phyloP scores from a whole-genome alignment of 2,113 vertebrate genomes.

The Sus scrofa region DNA sequence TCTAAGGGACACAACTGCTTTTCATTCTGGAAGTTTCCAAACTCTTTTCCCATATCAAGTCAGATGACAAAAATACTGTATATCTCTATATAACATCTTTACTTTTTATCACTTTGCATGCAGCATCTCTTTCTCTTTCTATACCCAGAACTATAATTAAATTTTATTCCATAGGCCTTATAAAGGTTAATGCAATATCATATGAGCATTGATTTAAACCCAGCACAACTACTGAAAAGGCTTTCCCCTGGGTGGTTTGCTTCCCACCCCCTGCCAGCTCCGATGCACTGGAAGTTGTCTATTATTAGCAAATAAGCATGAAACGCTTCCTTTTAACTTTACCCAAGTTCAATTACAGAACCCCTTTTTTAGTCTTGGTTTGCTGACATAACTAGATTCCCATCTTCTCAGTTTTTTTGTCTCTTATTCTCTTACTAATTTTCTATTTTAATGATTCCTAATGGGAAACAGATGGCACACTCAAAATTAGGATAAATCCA shows the following conservation, averaged over 20 bases:
- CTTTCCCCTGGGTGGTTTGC: not conserved
- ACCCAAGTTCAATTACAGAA: slow-evolving; percentile 34
- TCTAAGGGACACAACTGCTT: not conserved
- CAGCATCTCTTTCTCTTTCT: not conserved
- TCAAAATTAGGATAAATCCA: slow-evolving; percentile 58
- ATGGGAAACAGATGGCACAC: slow-evolving; percentile 65
- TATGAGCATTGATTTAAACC: not conserved
- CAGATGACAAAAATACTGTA: not conserved
- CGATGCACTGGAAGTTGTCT: not conserved
- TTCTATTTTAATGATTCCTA: slow-evolving; percentile 61
- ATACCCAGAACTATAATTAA: slow-evolving; percentile 19
- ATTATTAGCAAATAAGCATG: slow-evolving; percentile 59
- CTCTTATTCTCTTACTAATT: slow-evolving; percentile 53
- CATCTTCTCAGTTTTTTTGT: slow-evolving; percentile 48
- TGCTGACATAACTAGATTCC: slow-evolving; percentile 63
- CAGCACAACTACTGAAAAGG: slow-evolving; percentile 46
- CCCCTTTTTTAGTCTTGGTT: slow-evolving; percentile 49
- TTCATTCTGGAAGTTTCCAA: slow-evolving; percentile 11
- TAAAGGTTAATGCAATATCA: slow-evolving; percentile 28
- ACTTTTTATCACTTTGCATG: not conserved
- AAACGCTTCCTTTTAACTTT: slow-evolving; percentile 62
- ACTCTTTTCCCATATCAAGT: slow-evolving; percentile 3
- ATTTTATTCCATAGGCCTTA: slow-evolving; percentile 15
- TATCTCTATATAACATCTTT: not conserved
- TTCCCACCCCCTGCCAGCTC: not conserved